These are phyloP conservation scores for Erpobdella octoculata DNA, from an alignment of 2,888 invertebrate genomes.

Conservation along the genomic window DNA sequence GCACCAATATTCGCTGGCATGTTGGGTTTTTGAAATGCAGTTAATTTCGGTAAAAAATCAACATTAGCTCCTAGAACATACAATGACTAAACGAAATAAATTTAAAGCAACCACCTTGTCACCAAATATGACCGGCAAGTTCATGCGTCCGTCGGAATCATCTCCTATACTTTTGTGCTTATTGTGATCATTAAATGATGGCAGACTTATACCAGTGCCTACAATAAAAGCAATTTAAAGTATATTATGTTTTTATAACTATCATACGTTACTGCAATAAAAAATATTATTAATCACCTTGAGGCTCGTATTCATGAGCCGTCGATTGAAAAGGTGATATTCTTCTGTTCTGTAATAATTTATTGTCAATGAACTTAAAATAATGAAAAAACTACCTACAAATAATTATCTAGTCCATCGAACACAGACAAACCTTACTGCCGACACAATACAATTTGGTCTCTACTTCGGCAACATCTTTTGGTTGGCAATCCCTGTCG, in stretches of 20 bases:
- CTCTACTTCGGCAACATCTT: neutral
- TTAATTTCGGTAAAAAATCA: neutral
- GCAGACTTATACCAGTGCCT: neutral
- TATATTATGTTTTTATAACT: too few species aligned
- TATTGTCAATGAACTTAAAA: neutral
- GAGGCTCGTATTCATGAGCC: too few species aligned
- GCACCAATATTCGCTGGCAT: neutral
- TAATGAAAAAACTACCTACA: neutral
- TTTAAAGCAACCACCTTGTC: constrained; percentile 13
- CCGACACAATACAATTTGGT: neutral
- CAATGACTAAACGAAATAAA: too few species aligned
- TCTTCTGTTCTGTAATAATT: neutral
- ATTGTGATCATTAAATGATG: neutral
- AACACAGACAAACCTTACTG: neutral
- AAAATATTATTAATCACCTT: too few species aligned
- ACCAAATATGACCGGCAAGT: neutral
- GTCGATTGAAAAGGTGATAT: neutral
- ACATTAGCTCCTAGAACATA: too few species aligned
- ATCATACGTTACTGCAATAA: too few species aligned
- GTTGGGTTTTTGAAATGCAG: neutral
- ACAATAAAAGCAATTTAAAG: too few species aligned
- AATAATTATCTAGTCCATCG: neutral
- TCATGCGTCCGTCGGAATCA: neutral
- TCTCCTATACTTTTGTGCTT: neutral
- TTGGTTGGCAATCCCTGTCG: neutral